Evolutionary conservation across 2,113 vertebrate species (phyloP), one percentile per base, ranked within the genome.

Genomic region (Chitala chitala): DNA sequence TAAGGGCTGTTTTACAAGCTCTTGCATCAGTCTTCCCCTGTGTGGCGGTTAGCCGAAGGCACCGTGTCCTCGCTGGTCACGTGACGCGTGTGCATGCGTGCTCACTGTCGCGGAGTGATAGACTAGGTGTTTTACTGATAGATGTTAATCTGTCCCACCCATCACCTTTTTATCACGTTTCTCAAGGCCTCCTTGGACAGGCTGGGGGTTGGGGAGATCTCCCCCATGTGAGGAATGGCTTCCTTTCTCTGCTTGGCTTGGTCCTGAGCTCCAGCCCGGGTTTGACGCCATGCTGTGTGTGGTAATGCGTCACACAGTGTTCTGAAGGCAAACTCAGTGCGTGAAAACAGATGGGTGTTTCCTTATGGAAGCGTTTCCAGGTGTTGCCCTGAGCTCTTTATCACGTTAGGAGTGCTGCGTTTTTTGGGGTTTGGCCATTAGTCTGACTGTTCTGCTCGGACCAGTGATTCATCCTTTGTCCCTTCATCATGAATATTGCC

Each of bases 1-100:
- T 33, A 48, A 53, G 15, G 29, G 26, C 15, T 33, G 6, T 51
- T 69, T 69, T 51, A 7, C 68, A 69, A 8, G 29, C 68, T 69
- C 68, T 69, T 69, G 46, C 68, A 69, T 69, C 68, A 69, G 68
- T 69, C 29, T 53, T 33, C n/a, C 29, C 48, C 68, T 36, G 48
- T 33, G 24, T 17, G 36, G 48, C 10, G 15, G n/a, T 40, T 10
- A 4, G 64, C 68, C 8, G 26, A 51, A 29, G 46, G 26, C 40
- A 42, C 40, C 1, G 4, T 33, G n/a, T 66, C 40, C 10, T 17
- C 26, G 15, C 9, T 44, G 36, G 24, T 20, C n/a, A 20, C 7
- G 40, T 66, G 24, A 69, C 7, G 20, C 44, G 24, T 46, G 48
- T 29, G 9, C n/a, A 22, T 51, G 3, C 26, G 5, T n/a, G 40